Percentiles rank a stretch among this genome's conserved stretches.
These are phyloP conservation scores for Cremastobaeus sp. DNA, from an alignment of 2,888 invertebrate species.

Conservation along the genomic window DNA sequence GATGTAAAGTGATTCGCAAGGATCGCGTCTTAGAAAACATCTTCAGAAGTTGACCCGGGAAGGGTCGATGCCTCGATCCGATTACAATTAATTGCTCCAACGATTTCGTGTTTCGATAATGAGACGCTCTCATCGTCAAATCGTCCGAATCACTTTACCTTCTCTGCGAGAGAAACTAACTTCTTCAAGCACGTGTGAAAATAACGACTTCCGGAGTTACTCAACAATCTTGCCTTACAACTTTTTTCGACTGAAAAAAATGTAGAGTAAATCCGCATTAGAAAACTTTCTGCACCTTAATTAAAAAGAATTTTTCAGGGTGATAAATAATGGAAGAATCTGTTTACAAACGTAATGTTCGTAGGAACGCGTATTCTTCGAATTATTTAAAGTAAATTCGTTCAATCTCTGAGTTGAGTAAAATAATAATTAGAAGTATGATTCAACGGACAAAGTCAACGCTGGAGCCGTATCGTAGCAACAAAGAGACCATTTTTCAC, in stretches of 20 bases:
- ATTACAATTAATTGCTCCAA: conserved; percentile 52
- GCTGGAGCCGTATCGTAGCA: too few species aligned
- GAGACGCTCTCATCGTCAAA: conserved; percentile 37
- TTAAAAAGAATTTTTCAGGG: too few species aligned
- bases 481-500: too few species aligned
- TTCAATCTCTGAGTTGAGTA: too few species aligned
- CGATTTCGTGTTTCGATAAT: conserved; percentile 50
- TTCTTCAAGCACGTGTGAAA: conserved; percentile 15
- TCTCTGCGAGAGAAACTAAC: conserved; percentile 7
- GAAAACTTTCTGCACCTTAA: conserved; percentile 1
- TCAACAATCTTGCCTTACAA: neutral
- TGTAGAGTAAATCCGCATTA: too few species aligned
- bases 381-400: too few species aligned
- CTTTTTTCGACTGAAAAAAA: too few species aligned
- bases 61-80: conserved; percentile 50
- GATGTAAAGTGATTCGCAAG: conserved; percentile 55
- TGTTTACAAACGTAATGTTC: too few species aligned
- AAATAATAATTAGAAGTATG: too few species aligned
- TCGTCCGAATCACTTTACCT: conserved; percentile 35
- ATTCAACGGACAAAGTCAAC: too few species aligned
- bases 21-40: conserved; percentile 53
- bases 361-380: too few species aligned
- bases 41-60: conserved; percentile 45
- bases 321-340: too few species aligned
- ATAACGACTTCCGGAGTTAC: conserved; percentile 27